Percentiles rank a stretch among this genome's conserved stretches.
Conservation (phyloP, 2,888 invertebrate species). For the Pseudococcus jackbeardsleyi region DNA sequence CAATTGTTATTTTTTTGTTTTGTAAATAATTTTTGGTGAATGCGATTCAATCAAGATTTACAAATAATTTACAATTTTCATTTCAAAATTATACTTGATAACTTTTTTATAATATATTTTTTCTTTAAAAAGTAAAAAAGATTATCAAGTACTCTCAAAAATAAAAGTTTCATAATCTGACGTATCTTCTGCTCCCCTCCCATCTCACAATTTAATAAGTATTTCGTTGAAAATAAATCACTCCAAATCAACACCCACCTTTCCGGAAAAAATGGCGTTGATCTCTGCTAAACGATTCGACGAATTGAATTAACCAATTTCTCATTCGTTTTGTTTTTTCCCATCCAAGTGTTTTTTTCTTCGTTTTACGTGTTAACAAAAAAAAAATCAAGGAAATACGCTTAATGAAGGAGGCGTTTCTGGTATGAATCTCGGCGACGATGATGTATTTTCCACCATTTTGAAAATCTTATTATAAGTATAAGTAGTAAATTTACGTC, state of each 20-base stretch:
- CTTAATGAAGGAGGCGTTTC: slow-evolving; percentile 25
- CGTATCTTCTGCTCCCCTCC: no score
- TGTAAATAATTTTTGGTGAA: no score
- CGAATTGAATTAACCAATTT: slow-evolving; percentile 10
- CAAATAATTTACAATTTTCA: no score
- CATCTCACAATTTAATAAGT: neutral
- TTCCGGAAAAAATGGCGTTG: neutral
- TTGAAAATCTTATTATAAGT: slow-evolving; percentile 14
- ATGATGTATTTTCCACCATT: slow-evolving; percentile 34
- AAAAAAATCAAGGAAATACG: slow-evolving; percentile 37
- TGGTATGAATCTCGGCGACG: slow-evolving; percentile 25
- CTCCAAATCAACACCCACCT: neutral
- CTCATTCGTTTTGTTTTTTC: slow-evolving; percentile 33
- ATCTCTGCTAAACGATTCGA: neutral
- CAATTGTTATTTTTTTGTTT: no score
- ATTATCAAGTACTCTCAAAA: no score
- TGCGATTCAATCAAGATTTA: no score
- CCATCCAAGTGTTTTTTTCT: neutral
- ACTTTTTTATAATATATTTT: no score
- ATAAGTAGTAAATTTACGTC: neutral
- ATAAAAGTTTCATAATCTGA: no score
- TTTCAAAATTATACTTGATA: no score
- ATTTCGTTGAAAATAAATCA: neutral
- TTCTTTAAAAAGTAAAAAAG: no score
- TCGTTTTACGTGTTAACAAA: neutral